A percentile compares a stretch with the other conserved stretches of the same genome.
phyloP scores from a whole-genome alignment of 1,140 invertebrate genomes.

The Pseudomyrmex cubaensis region DNA sequence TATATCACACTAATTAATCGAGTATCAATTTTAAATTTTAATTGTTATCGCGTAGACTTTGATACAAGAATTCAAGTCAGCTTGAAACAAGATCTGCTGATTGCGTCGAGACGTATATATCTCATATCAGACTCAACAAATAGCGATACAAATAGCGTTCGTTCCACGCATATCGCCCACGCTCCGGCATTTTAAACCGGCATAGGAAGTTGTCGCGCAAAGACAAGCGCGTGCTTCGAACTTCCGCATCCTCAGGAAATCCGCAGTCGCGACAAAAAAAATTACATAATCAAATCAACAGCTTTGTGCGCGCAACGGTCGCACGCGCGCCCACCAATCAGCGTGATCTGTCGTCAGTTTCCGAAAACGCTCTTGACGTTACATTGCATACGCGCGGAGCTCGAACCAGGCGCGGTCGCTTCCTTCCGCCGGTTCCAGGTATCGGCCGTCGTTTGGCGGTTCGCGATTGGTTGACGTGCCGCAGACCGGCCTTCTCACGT shows the following conservation, averaged over 20 bases:
- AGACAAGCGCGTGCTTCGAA: constrained; percentile 4
- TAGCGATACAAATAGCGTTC: background rate
- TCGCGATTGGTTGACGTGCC: constrained; percentile 66
- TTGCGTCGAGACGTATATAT: background rate
- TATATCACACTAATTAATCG: too few species aligned
- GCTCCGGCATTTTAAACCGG: background rate
- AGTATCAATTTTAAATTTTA: too few species aligned
- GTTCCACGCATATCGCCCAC: background rate
- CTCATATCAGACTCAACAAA: background rate
- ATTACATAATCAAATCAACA: constrained; percentile 26
- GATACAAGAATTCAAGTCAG: background rate
- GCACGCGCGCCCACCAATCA: background rate
- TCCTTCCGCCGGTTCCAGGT: constrained; percentile 69
- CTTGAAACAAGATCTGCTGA: background rate
- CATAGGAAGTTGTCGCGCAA: background rate
- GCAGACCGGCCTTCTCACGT: constrained; percentile 75
- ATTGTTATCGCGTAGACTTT: background rate
- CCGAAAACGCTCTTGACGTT: constrained; percentile 23
- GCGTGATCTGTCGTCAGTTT: background rate
- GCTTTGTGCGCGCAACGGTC: background rate
- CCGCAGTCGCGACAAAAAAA: background rate
- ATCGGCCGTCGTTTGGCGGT: constrained; percentile 29
- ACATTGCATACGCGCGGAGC: constrained; percentile 6
- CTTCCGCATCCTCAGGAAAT: constrained; percentile 23
- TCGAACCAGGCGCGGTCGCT: constrained; percentile 17